Evolutionary conservation across 2,888 invertebrate genomes (phyloP), one percentile per base, ranked within the genome.

Genomic region (Pecten maximus): DNA sequence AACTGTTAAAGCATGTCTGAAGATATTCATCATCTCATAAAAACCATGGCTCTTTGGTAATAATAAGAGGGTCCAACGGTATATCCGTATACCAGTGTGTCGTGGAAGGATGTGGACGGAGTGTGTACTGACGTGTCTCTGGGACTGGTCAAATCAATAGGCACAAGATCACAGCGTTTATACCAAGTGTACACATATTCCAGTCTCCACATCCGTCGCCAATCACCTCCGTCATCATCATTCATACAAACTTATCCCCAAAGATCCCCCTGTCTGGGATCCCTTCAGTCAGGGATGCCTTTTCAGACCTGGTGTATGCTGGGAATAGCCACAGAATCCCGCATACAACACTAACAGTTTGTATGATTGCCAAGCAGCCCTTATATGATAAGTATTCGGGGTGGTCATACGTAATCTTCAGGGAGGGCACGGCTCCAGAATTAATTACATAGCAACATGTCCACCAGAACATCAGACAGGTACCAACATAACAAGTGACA

Each of bases 1-100:
- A 28, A 74, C 74, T 74, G 74, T 74, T 74, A 74, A 8, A 28
- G 74, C 74, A 74, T 74, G 74, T 74, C 74, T 74, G 74, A 54
- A 54, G 54, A 74, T 35, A 74, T 74, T 74, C 6, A 74, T 74
- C 35, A 74, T 74, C 28, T 74, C 15, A 35, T 74, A 54, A 54
- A 54, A 54, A 35, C 74, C 23, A 74, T 10, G 10, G 35, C 74
- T 74, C 35, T 74, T 74, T 6, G 23, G 54, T n/a, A 35, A 35
- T 35, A 35, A 35, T 74, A 35, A 35, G 12, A 28, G 28, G 74
- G 28, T 74, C 74, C 4, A 6, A 28, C 74, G 6, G 74, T 28
- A 28, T 74, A 28, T 35, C 8, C 1, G 74, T 28, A 54, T 8
- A 35, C 44, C 35, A 28, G 23, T 12, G 74, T 35, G 35, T 74